Percentiles rank a stretch among this genome's conserved stretches.
phyloP scores from a whole-genome alignment of 2,113 vertebrate species.

The Callithrix jacchus region DNA sequence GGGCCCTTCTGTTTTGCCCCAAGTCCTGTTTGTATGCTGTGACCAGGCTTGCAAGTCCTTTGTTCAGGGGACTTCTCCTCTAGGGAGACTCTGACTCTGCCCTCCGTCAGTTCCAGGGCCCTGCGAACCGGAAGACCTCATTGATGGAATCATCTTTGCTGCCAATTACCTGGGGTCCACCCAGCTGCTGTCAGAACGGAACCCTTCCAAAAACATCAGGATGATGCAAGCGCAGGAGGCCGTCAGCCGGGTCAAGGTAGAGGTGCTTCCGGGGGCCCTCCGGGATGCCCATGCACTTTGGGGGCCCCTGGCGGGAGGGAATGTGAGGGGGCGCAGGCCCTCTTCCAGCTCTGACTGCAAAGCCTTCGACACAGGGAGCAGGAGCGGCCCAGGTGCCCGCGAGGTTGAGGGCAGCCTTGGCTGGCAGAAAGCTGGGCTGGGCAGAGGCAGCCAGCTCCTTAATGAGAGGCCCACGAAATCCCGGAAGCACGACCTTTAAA shows the following conservation, averaged over 20 bases:
- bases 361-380: background rate
- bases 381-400: background rate
- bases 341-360: background rate
- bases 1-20: accelerated
- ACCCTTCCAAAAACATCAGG: constrained; percentile 98
- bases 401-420: background rate
- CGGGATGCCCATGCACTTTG: background rate
- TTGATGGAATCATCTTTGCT: constrained; percentile 99
- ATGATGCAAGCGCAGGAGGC: constrained; percentile 99
- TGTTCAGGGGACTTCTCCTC: background rate
- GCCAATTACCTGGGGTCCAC: constrained; percentile 99
- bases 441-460: background rate
- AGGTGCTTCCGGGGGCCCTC: background rate
- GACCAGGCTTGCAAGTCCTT: accelerated
- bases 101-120: constrained; percentile 93
- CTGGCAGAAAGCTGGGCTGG: background rate
- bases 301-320: background rate
- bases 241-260: constrained; percentile 98
- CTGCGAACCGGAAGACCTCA: constrained; percentile 98
- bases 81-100: constrained; percentile 40
- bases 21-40: background rate
- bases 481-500: background rate
- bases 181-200: constrained; percentile 97
- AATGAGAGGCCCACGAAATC: background rate
- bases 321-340: accelerated